Evolutionary conservation across 2,888 invertebrate genomes (phyloP), one percentile per base, ranked within the genome.

Genomic region (Synergus gifuensis): DNA sequence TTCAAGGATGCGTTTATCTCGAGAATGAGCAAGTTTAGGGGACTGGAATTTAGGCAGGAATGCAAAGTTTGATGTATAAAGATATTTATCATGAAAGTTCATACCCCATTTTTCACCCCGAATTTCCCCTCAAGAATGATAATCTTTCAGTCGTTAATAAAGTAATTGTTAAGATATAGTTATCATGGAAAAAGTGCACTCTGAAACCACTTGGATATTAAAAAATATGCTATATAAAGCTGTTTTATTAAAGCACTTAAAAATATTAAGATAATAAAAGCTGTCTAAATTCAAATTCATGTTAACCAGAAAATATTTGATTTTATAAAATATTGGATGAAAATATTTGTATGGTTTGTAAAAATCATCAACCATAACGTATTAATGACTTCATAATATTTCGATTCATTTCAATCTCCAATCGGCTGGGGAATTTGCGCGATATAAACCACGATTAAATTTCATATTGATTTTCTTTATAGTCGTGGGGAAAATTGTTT

Each of bases 391-490:
- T 67, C n/a, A 60, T 60, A 11, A 63, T 36, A 66, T 42, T 66
- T 63, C 14, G 14, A 16, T 64, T 44, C 16, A 64, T 64, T 64
- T n/a, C 7, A 44, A 60, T 44, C 67, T 67, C 14, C 14, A 67
- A 67, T 7, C 44, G 14, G 42, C 22, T 22, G 12, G 14, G 40
- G 44, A 22, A 12, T 46, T 22, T 14, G 9, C 18, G 49, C 18
- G 11, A 67, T 18, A 12, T 18, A 4, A 67, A 18, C 22, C 18
- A 18, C 66, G 18, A 67, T 67, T 64, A 63, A 42, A 67, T 66
- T 66, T 42, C 44, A 7, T 67, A 67, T 44, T 12, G 44, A 67
- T 67, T n/a, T 44, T 67, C 66, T 66, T 67, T 42, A 5, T 67
- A 67, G 46, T 67, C 44, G 42, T 46, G 18, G 67, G 46, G 14